Evolutionary conservation across 2,113 vertebrate species (phyloP).

Genomic region (Hyperopisus bebe): DNA sequence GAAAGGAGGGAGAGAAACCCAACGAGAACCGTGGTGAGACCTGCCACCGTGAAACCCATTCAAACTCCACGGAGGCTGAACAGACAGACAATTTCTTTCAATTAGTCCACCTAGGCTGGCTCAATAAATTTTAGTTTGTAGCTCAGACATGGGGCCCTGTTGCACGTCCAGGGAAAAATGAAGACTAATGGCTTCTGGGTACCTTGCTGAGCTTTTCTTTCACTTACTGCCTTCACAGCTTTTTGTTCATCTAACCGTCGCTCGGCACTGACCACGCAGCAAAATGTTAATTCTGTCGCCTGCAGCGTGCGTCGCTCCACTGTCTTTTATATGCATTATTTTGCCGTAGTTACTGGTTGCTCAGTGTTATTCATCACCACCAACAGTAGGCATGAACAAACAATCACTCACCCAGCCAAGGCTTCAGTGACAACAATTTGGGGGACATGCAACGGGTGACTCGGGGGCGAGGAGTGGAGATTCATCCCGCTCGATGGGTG

Average conservation of each 20-base stretch:
- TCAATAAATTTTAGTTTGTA: slow-evolving; percentile 71
- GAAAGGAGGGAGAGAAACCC: background rate
- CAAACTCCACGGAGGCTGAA: slow-evolving; percentile 53
- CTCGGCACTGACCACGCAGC: slow-evolving; percentile 53
- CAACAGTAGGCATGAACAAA: slow-evolving; percentile 36
- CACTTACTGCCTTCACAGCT: slow-evolving; percentile 34
- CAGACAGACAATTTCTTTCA: slow-evolving; percentile 76
- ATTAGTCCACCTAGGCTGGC: slow-evolving; percentile 59
- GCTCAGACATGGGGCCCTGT: slow-evolving; percentile 60
- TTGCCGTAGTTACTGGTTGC: slow-evolving; percentile 31
- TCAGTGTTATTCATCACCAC: slow-evolving; percentile 50
- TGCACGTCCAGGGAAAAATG: slow-evolving; percentile 61
- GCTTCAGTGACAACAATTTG: background rate
- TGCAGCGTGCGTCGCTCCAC: slow-evolving; percentile 46
- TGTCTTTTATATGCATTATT: slow-evolving; percentile 52
- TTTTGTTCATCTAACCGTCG: slow-evolving; percentile 40
- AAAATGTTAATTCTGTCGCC: slow-evolving; percentile 58
- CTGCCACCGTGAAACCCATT: slow-evolving; percentile 28
- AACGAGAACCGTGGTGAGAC: background rate
- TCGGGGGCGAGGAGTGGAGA: background rate
- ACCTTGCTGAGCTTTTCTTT: slow-evolving; percentile 61
- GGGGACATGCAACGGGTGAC: background rate
- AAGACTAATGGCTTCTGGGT: slow-evolving; percentile 65
- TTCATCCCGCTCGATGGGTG: background rate
- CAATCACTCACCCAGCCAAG: slow-evolving; percentile 6